Base-by-base conservation (phyloP, 1,140 invertebrate genomes). In the Halotydeus destructor region DNA sequence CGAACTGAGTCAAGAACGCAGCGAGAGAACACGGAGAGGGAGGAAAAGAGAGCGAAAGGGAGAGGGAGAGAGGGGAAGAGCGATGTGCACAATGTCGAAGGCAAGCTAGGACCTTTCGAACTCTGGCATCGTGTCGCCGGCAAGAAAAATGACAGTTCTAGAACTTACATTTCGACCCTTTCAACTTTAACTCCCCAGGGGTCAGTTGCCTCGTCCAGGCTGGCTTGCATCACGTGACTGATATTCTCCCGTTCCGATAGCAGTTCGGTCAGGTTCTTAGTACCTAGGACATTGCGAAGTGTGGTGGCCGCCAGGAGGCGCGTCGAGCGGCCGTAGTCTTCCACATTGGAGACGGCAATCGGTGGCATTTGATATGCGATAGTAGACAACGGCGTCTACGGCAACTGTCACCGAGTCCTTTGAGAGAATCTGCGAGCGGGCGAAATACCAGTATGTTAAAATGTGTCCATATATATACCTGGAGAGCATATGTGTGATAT, bases 151-250 rank as follows among this genome's bases (percentile, higher is more conserved):
- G 14, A 28, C 8, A 28, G 14, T 28, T 5, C 3, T 33, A n/a
- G 3, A 33, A 69, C 55, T 63, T 51, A 66, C 59, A 70, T 64
- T 57, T 72, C 70, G 22, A 72, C 69, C 39, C 70, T 52, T 52
- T 72, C 69, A 5, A 73, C 69, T 51, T 70, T 69, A 12, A 72
- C 67, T 2, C 70, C 69, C 69, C 70, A 72, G 21, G 62, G 62
- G 49, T 70, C 69, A 11, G 70, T 72, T 6, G 66, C 67, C 47
- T 69, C 67, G 50, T 69, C 68, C 22, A 72, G 52, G 33, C 52
- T 50, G 28, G 52, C 45, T 48, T 63, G 60, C 67, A 69, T 70
- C 25, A 58, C 49, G 44, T 61, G 58, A 35, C 59, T 62, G 23
- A 70, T 70, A 18, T 58, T 50, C 50, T 70, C 69, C 23, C 68